These are phyloP conservation scores for Melanargia galathea DNA, from an alignment of 2,888 invertebrate species.

Conservation along the genomic window DNA sequence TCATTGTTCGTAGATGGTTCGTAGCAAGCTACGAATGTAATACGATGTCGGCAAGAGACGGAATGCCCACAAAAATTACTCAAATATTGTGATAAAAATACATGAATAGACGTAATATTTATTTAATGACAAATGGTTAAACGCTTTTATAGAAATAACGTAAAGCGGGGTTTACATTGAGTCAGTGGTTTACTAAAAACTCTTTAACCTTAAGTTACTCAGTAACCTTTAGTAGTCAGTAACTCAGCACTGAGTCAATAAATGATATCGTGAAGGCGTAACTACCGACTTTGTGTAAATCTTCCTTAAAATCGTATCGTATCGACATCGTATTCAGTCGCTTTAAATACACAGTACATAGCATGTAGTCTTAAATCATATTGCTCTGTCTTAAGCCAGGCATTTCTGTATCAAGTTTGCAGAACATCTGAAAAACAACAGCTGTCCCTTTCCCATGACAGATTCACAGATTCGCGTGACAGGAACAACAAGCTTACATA, in stretches of 20 bases:
- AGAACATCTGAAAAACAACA: background rate
- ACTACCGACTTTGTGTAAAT: background rate
- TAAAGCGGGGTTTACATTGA: background rate
- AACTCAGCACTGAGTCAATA: too few relatives aligned
- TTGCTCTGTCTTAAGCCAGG: background rate
- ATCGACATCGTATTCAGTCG: background rate
- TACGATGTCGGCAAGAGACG: too few relatives aligned
- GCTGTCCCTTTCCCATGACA: background rate
- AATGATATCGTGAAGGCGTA: too few relatives aligned
- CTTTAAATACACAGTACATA: background rate
- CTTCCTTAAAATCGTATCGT: background rate
- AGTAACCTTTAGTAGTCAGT: too few relatives aligned
- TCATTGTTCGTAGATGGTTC: slow-evolving; percentile 4
- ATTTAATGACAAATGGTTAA: too few relatives aligned
- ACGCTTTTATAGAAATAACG: background rate
- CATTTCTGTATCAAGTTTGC: background rate
- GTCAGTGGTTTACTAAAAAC: background rate
- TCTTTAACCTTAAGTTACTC: too few relatives aligned
- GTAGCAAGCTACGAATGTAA: slow-evolving; percentile 6
- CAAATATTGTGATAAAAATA: background rate
- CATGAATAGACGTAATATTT: too few relatives aligned
- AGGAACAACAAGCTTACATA: slow-evolving; percentile 24
- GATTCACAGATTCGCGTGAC: background rate
- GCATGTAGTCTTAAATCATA: background rate
- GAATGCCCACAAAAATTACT: background rate